Evolutionary conservation across 2,113 vertebrate genomes (phyloP).

Genomic region (Recurvirostra avosetta): DNA sequence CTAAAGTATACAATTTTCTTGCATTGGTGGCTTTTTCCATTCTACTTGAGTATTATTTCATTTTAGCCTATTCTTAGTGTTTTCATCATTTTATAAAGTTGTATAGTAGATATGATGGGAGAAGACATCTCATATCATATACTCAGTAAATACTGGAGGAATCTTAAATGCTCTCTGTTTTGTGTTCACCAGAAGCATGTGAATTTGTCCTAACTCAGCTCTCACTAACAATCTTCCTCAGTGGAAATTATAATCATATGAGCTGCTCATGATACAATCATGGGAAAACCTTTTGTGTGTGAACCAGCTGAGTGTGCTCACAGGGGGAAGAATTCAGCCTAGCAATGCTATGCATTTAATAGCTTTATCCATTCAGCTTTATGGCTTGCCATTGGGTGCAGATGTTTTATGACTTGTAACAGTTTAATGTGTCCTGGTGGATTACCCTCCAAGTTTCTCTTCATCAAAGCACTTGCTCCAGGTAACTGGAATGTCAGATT

Average conservation of each 20-base stretch:
- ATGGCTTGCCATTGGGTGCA: conserved; percentile 60
- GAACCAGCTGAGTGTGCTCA: conserved; percentile 35
- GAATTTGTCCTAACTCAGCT: neutral
- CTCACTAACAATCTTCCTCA: neutral
- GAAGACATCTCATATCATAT: neutral
- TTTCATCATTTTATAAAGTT: neutral
- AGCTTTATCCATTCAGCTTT: conserved; percentile 69
- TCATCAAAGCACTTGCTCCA: conserved; percentile 52
- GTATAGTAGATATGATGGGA: neutral
- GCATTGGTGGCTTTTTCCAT: neutral
- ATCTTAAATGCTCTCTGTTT: neutral
- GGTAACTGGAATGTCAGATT: conserved; percentile 56
- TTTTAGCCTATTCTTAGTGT: neutral
- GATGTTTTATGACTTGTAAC: conserved; percentile 70
- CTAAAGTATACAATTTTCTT: neutral
- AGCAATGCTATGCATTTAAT: conserved; percentile 41
- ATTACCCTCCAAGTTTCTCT: conserved; percentile 56
- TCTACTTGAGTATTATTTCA: neutral
- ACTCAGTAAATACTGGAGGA: neutral
- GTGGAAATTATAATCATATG: conserved; percentile 33
- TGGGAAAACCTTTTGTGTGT: neutral
- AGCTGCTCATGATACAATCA: conserved; percentile 12
- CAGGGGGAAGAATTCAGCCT: conserved; percentile 23
- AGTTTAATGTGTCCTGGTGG: conserved; percentile 66
- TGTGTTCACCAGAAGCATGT: neutral